Evolutionary conservation across 2,797 vertebrate genomes (phyloP).

Genomic region (Ciconia nigra): DNA sequence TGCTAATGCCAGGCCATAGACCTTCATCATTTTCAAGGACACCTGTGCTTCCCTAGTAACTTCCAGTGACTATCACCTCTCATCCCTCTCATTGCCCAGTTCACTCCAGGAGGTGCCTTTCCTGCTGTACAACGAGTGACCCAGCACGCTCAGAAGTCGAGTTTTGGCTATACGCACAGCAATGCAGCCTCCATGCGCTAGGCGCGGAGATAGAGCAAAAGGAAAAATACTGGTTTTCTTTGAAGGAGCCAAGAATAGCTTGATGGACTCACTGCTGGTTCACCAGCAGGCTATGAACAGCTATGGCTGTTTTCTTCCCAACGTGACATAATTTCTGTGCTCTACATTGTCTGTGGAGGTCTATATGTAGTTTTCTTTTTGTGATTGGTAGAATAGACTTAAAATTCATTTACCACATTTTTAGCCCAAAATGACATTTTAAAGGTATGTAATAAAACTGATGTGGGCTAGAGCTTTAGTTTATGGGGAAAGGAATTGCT

Average conservation of each 20-base stretch:
- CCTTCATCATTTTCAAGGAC: background rate
- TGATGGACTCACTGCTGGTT: background rate
- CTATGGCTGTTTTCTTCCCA: background rate
- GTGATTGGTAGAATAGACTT: background rate
- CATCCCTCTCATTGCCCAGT: background rate
- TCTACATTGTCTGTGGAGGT: background rate
- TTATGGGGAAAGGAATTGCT: background rate
- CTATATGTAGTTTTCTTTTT: background rate
- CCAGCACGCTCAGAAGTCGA: background rate
- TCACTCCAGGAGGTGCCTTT: background rate
- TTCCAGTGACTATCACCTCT: no score
- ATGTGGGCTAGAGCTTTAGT: background rate
- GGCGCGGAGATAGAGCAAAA: background rate
- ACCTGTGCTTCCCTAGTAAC: background rate
- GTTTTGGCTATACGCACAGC: background rate
- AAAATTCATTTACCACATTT: conserved; percentile 1
- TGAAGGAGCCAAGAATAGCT: background rate
- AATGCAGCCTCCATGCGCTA: rapidly evolving
- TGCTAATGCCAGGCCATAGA: background rate
- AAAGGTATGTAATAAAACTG: background rate
- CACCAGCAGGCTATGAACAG: background rate
- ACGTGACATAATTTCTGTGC: background rate
- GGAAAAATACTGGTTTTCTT: background rate
- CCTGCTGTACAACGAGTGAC: background rate
- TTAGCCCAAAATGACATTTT: conserved; percentile 5